phyloP scores from a whole-genome alignment of 2,888 invertebrate genomes.

The Synanthedon myopaeformis region DNA sequence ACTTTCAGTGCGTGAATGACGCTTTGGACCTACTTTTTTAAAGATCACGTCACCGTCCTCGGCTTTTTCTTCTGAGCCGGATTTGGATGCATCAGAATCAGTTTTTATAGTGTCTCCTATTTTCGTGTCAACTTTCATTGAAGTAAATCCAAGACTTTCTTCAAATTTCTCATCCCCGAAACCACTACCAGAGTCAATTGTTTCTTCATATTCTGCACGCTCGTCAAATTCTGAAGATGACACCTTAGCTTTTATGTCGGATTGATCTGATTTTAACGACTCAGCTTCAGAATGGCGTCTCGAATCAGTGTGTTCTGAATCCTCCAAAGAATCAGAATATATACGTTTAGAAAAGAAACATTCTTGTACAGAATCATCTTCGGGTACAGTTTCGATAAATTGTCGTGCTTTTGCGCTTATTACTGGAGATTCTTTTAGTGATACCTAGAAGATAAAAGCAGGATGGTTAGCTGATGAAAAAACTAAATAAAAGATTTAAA shows the following conservation, averaged over 20 bases:
- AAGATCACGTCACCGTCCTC: constrained; percentile 43
- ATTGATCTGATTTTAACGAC: constrained; percentile 63
- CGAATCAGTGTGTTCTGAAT: constrained; percentile 64
- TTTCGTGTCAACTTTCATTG: constrained; percentile 48
- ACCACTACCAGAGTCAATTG: constrained; percentile 59
- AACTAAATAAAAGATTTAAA: constrained; percentile 2
- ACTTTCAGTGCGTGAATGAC: constrained; percentile 61
- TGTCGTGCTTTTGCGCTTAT: constrained; percentile 66
- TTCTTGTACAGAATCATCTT: constrained; percentile 67
- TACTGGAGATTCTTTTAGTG: constrained; percentile 59
- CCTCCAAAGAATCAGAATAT: constrained; percentile 65
- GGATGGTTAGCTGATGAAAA: background rate
- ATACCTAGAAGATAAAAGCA: constrained; percentile 18
- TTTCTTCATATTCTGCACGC: constrained; percentile 61
- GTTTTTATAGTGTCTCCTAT: constrained; percentile 39
- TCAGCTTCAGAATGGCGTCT: constrained; percentile 65
- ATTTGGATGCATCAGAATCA: constrained; percentile 47
- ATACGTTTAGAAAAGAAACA: constrained; percentile 67
- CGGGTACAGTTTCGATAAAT: constrained; percentile 67
- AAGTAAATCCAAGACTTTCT: constrained; percentile 56
- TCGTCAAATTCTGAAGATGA: constrained; percentile 66
- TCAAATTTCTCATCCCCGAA: constrained; percentile 65
- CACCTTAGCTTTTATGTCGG: constrained; percentile 57
- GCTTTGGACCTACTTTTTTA: constrained; percentile 58
- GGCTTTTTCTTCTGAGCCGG: constrained; percentile 2